Conservation (phyloP, 2,888 invertebrate species). For the Spodoptera littoralis region DNA sequence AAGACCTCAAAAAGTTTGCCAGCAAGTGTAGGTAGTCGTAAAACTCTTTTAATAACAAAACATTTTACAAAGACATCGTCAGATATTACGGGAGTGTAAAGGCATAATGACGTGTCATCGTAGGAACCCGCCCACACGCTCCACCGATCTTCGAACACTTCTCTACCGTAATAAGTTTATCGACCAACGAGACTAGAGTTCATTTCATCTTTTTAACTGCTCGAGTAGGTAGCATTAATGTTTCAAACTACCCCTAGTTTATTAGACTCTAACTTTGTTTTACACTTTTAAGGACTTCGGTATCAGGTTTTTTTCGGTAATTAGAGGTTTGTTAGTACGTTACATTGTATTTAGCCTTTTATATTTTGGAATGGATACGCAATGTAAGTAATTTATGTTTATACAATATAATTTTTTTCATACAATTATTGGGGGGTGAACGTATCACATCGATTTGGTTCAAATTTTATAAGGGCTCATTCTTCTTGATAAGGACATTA, state of each 20-base stretch:
- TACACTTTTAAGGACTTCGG: constrained; percentile 5
- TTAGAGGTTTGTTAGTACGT: background rate
- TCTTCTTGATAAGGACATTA: no score
- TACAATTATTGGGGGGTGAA: no score
- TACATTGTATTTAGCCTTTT: no score
- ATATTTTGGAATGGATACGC: no score
- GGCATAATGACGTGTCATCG: constrained; percentile 77
- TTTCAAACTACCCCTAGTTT: constrained; percentile 50
- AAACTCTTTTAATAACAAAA: constrained; percentile 55
- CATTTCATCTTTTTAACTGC: constrained; percentile 61
- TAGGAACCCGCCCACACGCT: constrained; percentile 71
- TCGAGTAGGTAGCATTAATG: constrained; percentile 55
- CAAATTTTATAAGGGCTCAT: no score
- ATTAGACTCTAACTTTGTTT: constrained; percentile 41
- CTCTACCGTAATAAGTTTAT: constrained; percentile 76
- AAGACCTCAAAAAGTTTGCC: constrained; percentile 42
- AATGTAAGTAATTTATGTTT: no score
- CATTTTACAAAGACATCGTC: constrained; percentile 52
- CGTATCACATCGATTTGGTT: no score
- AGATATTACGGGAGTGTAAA: constrained; percentile 49
- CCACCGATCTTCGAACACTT: constrained; percentile 73
- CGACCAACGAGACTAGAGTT: constrained; percentile 68
- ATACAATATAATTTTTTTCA: no score
- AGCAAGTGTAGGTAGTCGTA: constrained; percentile 20
- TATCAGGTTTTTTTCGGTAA: constrained; percentile 11